phyloP scores from a whole-genome alignment of 2,888 invertebrate genomes.

The Brachypterus glaber region DNA sequence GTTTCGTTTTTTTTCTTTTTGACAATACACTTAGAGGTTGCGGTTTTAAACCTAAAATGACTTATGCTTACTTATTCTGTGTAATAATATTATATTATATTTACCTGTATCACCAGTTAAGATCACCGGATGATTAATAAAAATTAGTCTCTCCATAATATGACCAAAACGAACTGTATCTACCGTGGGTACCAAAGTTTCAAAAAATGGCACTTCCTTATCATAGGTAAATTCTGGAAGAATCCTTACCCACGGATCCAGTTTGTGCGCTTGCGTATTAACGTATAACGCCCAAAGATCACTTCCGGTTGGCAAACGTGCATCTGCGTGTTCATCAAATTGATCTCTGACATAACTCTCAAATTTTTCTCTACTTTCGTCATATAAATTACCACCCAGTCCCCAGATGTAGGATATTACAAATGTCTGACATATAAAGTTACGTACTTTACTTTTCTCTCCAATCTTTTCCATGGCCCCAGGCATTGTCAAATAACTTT shows the following conservation, averaged over 20 bases:
- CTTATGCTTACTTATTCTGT: background rate
- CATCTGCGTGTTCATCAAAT: slow-evolving; percentile 60
- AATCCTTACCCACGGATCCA: slow-evolving; percentile 72
- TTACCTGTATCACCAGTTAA: slow-evolving; percentile 81
- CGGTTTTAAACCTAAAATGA: background rate
- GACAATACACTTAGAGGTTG: no score
- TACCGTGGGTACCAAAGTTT: slow-evolving; percentile 82
- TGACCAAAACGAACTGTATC: slow-evolving; percentile 83
- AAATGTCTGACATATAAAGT: slow-evolving; percentile 66
- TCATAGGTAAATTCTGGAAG: slow-evolving; percentile 67
- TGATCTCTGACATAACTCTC: slow-evolving; percentile 60
- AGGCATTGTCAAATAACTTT: slow-evolving; percentile 57
- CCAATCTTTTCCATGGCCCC: slow-evolving; percentile 40
- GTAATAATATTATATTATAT: background rate
- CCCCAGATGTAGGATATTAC: slow-evolving; percentile 78
- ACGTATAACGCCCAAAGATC: slow-evolving; percentile 70
- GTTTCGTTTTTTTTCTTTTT: no score
- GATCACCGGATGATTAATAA: slow-evolving; percentile 67
- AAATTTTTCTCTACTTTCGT: slow-evolving; percentile 56
- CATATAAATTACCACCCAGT: slow-evolving; percentile 74
- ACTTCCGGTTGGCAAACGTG: slow-evolving; percentile 58
- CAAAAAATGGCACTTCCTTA: slow-evolving; percentile 66
- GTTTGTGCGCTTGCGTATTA: slow-evolving; percentile 56
- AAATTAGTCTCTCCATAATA: slow-evolving; percentile 64
- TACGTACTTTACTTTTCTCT: slow-evolving; percentile 53